Evolutionary conservation across 2,113 vertebrate species (phyloP), one percentile per base, ranked within the genome.

Genomic region (Nesoenas mayeri): DNA sequence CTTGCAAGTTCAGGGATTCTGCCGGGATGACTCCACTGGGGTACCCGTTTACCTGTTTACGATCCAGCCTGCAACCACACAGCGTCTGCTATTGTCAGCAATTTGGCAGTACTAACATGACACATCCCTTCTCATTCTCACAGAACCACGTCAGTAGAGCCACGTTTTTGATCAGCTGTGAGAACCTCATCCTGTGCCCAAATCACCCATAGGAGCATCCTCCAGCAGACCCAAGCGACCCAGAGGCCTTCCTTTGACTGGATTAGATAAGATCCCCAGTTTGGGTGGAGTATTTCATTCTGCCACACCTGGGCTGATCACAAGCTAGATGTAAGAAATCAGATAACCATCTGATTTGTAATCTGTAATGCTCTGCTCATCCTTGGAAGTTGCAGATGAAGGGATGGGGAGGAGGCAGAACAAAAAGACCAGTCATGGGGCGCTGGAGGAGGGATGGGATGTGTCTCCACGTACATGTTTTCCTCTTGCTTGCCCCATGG

Each of bases 151-250:
- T 17, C 47, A 51, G 53, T n/a, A 72, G 81, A n/a, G 16, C 26
- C 58, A 71, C 1, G 0, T 50, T 51, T 87, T 36, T 1, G 2
- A 32, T 44, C 19, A 9, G 50, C 56, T 5, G 1, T 15, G 6
- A 77, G 20, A 81, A 44, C 38, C 66, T 66, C 47, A 65, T 15
- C 16, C 51, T 34, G 6, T 13, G 47, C 38, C 40, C 44, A 47
- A 10, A 4, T 40, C 38, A 32, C 18, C 51, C 31, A 15, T 0
- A 48, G 53, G 11, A 83, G 15, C 22, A 78, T 34, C 40, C 64
- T 65, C 36, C 14, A 47, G 54, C 54, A 78, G 73, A 11, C 19
- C 54, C 69, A 80, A 47, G 60, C 15, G 61, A 21, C 6, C 10
- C 50, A 6, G 18, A 3, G 6, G 31, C 34, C 25, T 61, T 48